A percentile compares a stretch with the other conserved stretches of the same genome.
Conservation (phyloP, 2,797 vertebrate species). For the Pelochelys cantorii region DNA sequence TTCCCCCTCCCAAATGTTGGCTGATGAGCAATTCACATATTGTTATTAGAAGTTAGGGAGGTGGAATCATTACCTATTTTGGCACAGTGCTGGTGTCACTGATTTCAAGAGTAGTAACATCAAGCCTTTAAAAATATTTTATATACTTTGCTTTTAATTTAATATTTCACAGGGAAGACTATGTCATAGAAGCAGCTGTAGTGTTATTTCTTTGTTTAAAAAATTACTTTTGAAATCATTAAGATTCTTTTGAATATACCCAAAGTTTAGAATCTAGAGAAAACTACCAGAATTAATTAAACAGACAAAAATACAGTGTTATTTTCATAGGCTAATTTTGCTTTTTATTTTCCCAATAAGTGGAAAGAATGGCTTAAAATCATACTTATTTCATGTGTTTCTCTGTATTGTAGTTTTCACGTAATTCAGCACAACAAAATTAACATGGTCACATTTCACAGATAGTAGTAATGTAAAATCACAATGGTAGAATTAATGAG, state of each 20-base stretch:
- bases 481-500: not conserved
- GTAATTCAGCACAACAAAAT: not conserved
- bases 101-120: not conserved
- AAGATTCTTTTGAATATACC: not conserved
- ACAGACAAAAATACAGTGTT: not conserved
- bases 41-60: slow-evolving; percentile 37
- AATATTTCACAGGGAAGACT: not conserved
- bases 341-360: not conserved
- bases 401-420: not conserved
- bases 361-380: not conserved
- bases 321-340: not conserved
- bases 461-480: not conserved
- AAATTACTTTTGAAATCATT: not conserved
- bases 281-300: not conserved
- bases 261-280: not conserved
- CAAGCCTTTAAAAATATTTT: not conserved
- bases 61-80: not conserved
- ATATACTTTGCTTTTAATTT: not conserved
- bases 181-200: not conserved
- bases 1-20: slow-evolving; percentile 43
- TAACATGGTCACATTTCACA: not conserved
- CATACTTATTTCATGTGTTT: not conserved
- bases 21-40: slow-evolving; percentile 12
- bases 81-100: not conserved
- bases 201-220: not conserved